Evolutionary conservation across 2,888 invertebrate genomes (phyloP).

Genomic region (Atrina japonica): DNA sequence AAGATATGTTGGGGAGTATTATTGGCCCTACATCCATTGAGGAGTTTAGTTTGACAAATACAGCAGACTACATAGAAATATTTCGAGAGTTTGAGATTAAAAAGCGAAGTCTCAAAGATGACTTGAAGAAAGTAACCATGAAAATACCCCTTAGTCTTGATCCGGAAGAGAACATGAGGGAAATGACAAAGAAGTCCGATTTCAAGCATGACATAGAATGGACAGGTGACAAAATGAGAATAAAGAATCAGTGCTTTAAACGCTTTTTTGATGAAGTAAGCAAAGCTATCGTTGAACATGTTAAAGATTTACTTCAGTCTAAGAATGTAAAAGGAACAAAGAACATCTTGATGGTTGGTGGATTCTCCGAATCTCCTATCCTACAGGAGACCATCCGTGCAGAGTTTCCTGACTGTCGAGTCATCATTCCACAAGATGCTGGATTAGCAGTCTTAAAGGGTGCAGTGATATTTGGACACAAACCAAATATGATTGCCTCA

Average conservation of each 20-base stretch:
- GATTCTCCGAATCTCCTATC: conserved; percentile 56
- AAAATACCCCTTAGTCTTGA: conserved; percentile 47
- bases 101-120: conserved; percentile 49
- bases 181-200: conserved; percentile 40
- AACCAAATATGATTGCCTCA: conserved; percentile 49
- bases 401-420: conserved; percentile 42
- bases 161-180: conserved; percentile 29
- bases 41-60: conserved; percentile 36
- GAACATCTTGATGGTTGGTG: conserved; percentile 57
- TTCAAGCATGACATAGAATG: conserved; percentile 42
- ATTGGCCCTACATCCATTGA: conserved; percentile 28
- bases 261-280: conserved; percentile 45
- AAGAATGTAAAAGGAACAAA: conserved; percentile 43
- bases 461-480: conserved; percentile 58
- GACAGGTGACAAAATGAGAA: conserved; percentile 49
- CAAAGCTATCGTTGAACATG: conserved; percentile 49
- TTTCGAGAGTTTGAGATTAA: conserved; percentile 58
- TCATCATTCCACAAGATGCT: conserved; percentile 59
- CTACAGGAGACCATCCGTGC: conserved; percentile 51
- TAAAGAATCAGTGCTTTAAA: conserved; percentile 47
- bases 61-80: conserved; percentile 52
- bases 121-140: conserved; percentile 45
- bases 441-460: conserved; percentile 62
- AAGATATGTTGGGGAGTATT: conserved; percentile 35
- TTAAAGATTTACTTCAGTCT: conserved; percentile 40